Evolutionary conservation across 1,140 invertebrate species (phyloP).

Genomic region (Ips nitidus): DNA sequence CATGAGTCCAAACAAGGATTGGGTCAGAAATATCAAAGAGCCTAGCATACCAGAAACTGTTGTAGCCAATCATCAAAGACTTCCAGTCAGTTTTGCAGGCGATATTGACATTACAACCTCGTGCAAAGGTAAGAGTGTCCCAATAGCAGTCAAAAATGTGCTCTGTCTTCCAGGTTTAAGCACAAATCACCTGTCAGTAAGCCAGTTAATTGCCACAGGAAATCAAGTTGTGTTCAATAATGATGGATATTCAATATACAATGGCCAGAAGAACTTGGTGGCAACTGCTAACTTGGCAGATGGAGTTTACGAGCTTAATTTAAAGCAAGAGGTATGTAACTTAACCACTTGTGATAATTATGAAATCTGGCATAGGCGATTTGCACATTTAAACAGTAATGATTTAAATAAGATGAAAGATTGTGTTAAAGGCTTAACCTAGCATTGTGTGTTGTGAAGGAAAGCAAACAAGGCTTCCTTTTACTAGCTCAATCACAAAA

Average conservation of each 20-base stretch:
- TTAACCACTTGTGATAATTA: background rate
- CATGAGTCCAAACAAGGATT: conserved; percentile 39
- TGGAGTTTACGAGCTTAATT: conserved; percentile 36
- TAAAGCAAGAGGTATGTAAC: background rate
- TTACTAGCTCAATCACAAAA: conserved; percentile 19
- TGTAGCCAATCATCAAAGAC: conserved; percentile 27
- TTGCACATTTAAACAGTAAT: background rate
- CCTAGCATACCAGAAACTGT: conserved; percentile 23
- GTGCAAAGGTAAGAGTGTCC: conserved; percentile 30
- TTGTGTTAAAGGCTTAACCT: conserved; percentile 32
- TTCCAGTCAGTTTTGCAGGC: conserved; percentile 15
- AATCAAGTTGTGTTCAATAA: conserved; percentile 19
- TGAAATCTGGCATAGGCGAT: conserved; percentile 1
- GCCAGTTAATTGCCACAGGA: conserved; percentile 20
- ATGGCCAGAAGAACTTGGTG: conserved; percentile 18
- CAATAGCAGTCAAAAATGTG: conserved; percentile 2
- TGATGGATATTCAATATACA: conserved; percentile 34
- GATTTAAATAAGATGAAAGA: conserved; percentile 32
- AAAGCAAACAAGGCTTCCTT: conserved; percentile 45
- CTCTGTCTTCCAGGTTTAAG: conserved; percentile 17
- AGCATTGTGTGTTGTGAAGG: conserved; percentile 47
- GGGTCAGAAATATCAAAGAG: conserved; percentile 17
- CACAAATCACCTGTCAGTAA: conserved; percentile 27
- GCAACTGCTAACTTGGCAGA: conserved; percentile 35
- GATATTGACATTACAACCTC: conserved; percentile 18